Evolutionary conservation across 2,888 invertebrate genomes (phyloP).

Genomic region (Caenorhabditis auriculariae): DNA sequence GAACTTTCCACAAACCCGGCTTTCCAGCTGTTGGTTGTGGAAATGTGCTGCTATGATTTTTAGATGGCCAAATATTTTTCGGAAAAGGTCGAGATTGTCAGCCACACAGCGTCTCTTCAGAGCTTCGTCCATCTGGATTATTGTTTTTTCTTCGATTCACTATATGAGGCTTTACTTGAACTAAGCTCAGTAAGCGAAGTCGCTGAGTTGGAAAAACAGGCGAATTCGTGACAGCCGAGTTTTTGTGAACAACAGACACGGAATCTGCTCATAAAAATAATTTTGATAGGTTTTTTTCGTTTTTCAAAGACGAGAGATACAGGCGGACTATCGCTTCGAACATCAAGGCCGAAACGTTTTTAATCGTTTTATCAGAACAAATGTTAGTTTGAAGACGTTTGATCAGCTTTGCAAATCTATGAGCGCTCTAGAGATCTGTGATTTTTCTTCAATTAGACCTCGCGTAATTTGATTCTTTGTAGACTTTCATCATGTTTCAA

Average conservation of each 20-base stretch:
- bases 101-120: constrained; percentile 31
- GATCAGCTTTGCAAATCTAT: no score
- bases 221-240: constrained; percentile 15
- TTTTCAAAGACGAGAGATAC: no score
- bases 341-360: no score
- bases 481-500: no score
- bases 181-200: constrained; percentile 27
- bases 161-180: constrained; percentile 12
- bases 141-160: background rate
- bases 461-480: no score
- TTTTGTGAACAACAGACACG: constrained; percentile 12
- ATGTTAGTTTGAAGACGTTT: no score
- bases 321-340: no score
- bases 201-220: constrained; percentile 32
- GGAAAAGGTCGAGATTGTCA: constrained; percentile 37
- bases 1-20: constrained; percentile 17
- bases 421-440: no score
- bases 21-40: constrained; percentile 42
- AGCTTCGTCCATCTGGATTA: constrained; percentile 39
- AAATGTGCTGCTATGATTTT: constrained; percentile 45
- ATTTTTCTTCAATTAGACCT: no score
- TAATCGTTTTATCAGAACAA: no score
- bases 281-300: no score
- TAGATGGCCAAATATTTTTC: constrained; percentile 37
- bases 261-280: no score